phyloP scores from a whole-genome alignment of 2,888 invertebrate species.

The Apotomis betuletana region DNA sequence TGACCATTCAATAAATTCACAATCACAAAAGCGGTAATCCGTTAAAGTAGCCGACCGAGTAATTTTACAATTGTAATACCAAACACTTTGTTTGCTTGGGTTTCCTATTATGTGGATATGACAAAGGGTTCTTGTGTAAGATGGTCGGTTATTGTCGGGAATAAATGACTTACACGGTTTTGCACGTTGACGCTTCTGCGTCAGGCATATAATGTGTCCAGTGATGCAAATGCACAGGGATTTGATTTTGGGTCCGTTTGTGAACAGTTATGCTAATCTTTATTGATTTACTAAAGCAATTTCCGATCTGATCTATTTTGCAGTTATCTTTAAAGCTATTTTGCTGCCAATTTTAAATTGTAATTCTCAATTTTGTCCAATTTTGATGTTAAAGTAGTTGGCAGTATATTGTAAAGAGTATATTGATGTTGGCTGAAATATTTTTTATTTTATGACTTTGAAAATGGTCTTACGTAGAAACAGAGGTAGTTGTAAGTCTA shows the following conservation, averaged over 20 bases:
- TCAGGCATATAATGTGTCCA: constrained; percentile 60
- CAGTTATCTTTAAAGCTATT: neutral
- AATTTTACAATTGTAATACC: constrained; percentile 66
- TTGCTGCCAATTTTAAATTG: neutral
- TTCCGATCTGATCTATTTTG: neutral
- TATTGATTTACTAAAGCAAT: constrained; percentile 4
- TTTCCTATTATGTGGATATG: constrained; percentile 58
- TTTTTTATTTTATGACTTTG: too few species aligned
- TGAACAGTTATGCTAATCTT: constrained; percentile 7
- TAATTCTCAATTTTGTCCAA: too few species aligned
- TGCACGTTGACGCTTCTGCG: constrained; percentile 71
- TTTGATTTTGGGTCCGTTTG: constrained; percentile 51
- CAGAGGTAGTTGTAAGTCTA: too few species aligned
- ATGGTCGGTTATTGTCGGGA: constrained; percentile 58
- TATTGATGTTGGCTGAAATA: too few species aligned
- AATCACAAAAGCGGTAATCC: constrained; percentile 73
- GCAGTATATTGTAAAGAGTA: too few species aligned
- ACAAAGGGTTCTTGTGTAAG: constrained; percentile 64
- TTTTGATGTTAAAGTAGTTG: too few species aligned
- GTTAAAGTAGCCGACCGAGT: constrained; percentile 78
- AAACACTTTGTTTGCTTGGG: constrained; percentile 65
- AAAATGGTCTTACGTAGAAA: too few species aligned
- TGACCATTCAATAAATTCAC: constrained; percentile 62
- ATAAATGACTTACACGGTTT: constrained; percentile 70
- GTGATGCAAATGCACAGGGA: constrained; percentile 70